Evolutionary conservation across 2,888 invertebrate species (phyloP).

Genomic region (Sepiola atlantica): DNA sequence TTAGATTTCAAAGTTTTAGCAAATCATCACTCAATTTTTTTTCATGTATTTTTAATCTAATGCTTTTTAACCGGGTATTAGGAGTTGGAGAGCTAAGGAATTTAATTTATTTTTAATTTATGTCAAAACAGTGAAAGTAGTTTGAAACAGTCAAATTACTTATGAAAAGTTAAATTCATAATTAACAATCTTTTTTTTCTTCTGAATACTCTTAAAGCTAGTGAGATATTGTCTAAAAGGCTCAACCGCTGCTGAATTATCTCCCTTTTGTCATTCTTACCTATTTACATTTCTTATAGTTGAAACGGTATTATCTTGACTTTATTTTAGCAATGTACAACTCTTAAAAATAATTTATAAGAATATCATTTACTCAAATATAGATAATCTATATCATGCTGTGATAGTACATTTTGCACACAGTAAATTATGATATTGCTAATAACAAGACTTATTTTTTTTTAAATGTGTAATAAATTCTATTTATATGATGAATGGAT

Average conservation of each 20-base stretch:
- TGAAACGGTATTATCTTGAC: neutral
- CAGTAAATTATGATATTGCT: too few species aligned
- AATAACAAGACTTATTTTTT: too few species aligned
- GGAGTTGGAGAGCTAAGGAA: neutral
- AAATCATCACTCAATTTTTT: neutral
- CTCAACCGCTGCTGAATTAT: neutral
- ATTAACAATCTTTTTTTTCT: too few species aligned
- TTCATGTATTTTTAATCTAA: neutral
- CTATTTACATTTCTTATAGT: neutral
- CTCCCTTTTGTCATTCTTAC: neutral
- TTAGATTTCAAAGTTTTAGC: neutral
- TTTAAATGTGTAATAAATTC: too few species aligned
- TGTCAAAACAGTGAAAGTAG: neutral
- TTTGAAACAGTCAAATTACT: neutral
- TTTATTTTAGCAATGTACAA: too few species aligned
- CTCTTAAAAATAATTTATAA: too few species aligned
- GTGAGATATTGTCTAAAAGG: neutral
- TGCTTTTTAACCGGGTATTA: neutral
- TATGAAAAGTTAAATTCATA: neutral
- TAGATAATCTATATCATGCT: too few species aligned
- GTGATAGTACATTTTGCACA: too few species aligned
- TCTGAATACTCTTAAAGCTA: neutral
- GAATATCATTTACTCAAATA: too few species aligned
- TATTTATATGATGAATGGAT: too few species aligned
- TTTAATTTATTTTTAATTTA: neutral